Evolutionary conservation across 1,140 invertebrate species (phyloP).

Genomic region (Bilobella aurantiaca): DNA sequence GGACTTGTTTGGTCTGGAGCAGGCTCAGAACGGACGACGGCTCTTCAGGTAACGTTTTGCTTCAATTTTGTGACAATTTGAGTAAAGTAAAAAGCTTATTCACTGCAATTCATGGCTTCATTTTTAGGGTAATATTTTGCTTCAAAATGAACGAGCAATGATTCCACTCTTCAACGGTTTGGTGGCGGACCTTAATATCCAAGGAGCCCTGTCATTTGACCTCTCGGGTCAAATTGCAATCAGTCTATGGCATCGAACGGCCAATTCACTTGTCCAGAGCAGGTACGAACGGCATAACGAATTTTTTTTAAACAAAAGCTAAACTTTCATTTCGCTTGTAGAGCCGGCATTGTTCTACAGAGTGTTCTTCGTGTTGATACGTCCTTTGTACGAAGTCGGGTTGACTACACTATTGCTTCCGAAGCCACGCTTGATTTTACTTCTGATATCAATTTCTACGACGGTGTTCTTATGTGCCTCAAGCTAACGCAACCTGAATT

Average conservation of each 20-base stretch:
- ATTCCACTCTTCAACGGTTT: slow-evolving; percentile 64
- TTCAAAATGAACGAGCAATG: slow-evolving; percentile 61
- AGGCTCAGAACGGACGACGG: slow-evolving; percentile 67
- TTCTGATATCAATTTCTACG: slow-evolving; percentile 69
- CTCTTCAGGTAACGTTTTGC: slow-evolving; percentile 58
- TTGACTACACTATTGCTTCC: slow-evolving; percentile 57
- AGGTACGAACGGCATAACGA: no score
- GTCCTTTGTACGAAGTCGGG: slow-evolving; percentile 54
- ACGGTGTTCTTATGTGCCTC: slow-evolving; percentile 65
- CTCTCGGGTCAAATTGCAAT: slow-evolving; percentile 71
- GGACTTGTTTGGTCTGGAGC: slow-evolving; percentile 77
- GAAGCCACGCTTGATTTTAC: slow-evolving; percentile 62
- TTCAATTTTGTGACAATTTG: neutral
- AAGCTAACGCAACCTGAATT: slow-evolving; percentile 62
- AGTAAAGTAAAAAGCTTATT: no score
- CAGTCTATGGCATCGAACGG: slow-evolving; percentile 77
- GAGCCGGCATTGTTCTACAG: slow-evolving; percentile 57
- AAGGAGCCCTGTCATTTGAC: slow-evolving; percentile 68
- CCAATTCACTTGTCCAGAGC: slow-evolving; percentile 66
- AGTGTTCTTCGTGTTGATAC: slow-evolving; percentile 56
- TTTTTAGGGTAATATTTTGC: slow-evolving; percentile 54
- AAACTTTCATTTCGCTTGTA: slow-evolving; percentile 37
- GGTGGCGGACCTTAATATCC: slow-evolving; percentile 54
- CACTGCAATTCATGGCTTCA: slow-evolving; percentile 7
- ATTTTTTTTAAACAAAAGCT: neutral